Percentiles rank a stretch among this genome's conserved stretches.
These are phyloP conservation scores for Athalia cordata DNA, from an alignment of 2,888 invertebrate species.

Conservation along the genomic window DNA sequence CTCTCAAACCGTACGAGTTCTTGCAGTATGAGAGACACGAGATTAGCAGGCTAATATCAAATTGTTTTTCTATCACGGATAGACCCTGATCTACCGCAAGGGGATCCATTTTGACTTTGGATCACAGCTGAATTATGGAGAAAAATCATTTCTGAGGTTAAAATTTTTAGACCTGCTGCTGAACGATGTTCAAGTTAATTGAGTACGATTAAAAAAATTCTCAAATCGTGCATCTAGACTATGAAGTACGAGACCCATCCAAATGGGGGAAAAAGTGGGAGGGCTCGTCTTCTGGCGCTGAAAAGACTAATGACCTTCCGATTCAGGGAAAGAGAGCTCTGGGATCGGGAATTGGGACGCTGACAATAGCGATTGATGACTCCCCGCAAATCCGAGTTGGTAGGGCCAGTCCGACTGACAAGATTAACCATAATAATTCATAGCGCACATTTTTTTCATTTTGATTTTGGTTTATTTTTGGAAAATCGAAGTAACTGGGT, in stretches of 20 bases:
- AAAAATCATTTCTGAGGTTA: no score
- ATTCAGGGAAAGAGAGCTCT: conserved; percentile 14
- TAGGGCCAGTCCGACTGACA: not conserved
- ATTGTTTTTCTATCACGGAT: not conserved
- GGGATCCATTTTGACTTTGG: no score
- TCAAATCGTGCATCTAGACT: no score
- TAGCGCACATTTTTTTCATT: not conserved
- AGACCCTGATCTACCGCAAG: not conserved
- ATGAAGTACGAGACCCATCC: no score
- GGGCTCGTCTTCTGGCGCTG: conserved; percentile 4
- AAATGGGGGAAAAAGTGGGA: not conserved
- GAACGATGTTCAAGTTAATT: no score
- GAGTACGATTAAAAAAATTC: no score
- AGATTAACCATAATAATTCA: conserved; percentile 25
- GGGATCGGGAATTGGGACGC: not conserved
- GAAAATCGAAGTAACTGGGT: not conserved
- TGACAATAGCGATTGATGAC: conserved; percentile 18
- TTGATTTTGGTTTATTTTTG: not conserved
- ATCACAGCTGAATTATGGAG: no score
- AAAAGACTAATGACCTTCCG: conserved; percentile 21
- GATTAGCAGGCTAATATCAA: conserved; percentile 18
- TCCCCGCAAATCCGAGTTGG: not conserved
- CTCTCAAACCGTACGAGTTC: not conserved
- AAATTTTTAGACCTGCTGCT: no score
- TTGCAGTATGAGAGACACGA: conserved; percentile 2